Conservation (phyloP, 2,888 invertebrate species). For the Ophion obscuratus region DNA sequence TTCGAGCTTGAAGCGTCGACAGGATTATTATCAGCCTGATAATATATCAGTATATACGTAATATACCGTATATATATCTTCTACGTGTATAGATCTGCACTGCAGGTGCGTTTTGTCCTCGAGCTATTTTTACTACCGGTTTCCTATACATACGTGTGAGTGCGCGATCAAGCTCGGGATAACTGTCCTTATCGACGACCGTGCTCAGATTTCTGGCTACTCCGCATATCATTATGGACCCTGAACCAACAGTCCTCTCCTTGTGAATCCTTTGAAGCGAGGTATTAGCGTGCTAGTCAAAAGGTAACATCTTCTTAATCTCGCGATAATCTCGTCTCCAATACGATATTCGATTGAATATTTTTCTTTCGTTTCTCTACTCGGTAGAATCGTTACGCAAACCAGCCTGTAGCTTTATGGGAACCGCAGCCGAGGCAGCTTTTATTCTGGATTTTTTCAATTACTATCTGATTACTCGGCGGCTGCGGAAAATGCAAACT, state of each 20-base stretch:
- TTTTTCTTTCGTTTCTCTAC: not conserved
- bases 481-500: conserved; percentile 6
- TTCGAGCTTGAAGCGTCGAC: conserved; percentile 55
- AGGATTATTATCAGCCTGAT: conserved; percentile 59
- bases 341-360: no score
- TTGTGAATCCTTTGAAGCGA: no score
- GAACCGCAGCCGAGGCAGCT: not conserved
- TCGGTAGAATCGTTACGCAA: not conserved
- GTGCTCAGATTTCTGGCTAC: not conserved
- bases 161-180: conserved; percentile 6
- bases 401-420: not conserved
- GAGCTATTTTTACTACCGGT: conserved; percentile 59
- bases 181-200: conserved; percentile 11
- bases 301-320: no score
- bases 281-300: no score
- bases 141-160: conserved; percentile 29
- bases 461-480: conserved; percentile 2
- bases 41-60: conserved; percentile 52
- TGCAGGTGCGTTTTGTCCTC: conserved; percentile 58
- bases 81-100: conserved; percentile 30
- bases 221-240: not conserved
- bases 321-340: no score
- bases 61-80: conserved; percentile 1
- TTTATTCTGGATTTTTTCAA: not conserved
- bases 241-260: not conserved